Evolutionary conservation across 2,113 vertebrate species (phyloP).

Genomic region (Acanthochromis polyacanthus): DNA sequence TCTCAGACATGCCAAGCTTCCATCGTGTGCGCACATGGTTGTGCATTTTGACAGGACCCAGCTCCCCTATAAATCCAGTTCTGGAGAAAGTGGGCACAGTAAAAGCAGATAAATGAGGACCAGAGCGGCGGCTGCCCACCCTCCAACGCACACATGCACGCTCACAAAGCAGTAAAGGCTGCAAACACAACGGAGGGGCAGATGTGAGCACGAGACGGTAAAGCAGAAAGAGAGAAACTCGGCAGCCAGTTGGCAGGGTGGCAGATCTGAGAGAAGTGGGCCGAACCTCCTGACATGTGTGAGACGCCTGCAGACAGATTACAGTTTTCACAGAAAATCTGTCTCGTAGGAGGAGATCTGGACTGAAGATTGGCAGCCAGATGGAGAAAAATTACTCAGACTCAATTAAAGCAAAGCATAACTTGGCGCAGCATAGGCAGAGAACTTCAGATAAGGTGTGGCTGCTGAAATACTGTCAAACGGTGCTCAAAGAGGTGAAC

Average conservation of each 20-base stretch:
- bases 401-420: slow-evolving; percentile 52
- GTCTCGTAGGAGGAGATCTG: slow-evolving; percentile 62
- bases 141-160: not conserved
- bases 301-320: slow-evolving; percentile 36
- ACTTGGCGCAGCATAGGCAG: slow-evolving; percentile 41
- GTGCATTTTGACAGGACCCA: slow-evolving; percentile 51
- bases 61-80: slow-evolving; percentile 63
- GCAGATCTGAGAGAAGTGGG: slow-evolving; percentile 28
- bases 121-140: slow-evolving; percentile 43
- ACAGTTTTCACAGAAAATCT: slow-evolving; percentile 54
- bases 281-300: slow-evolving; percentile 7
- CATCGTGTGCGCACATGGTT: slow-evolving; percentile 41
- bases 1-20: not conserved
- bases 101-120: slow-evolving; percentile 62
- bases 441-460: not conserved
- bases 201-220: slow-evolving; percentile 18
- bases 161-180: slow-evolving; percentile 15
- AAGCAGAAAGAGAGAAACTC: not conserved
- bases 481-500: not conserved
- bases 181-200: slow-evolving; percentile 28
- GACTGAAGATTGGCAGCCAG: slow-evolving; percentile 56
- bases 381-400: slow-evolving; percentile 55
- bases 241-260: slow-evolving; percentile 11
- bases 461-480: not conserved
- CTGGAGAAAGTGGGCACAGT: slow-evolving; percentile 57